Evolutionary conservation across 2,113 vertebrate species (phyloP).

Genomic region (Procavia capensis): DNA sequence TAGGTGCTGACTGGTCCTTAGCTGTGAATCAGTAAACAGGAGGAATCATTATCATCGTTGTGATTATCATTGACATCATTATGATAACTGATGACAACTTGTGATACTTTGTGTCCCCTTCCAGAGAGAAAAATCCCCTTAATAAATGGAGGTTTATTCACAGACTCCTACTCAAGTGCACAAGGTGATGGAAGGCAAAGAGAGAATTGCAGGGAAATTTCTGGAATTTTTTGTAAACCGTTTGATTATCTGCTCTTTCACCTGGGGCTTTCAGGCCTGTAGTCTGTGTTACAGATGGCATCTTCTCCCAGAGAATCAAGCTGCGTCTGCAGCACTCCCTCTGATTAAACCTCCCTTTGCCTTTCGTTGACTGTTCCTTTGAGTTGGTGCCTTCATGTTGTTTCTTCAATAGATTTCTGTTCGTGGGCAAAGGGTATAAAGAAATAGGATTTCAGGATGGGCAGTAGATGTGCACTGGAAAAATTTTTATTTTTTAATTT

Average conservation of each 20-base stretch:
- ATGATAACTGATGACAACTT: neutral
- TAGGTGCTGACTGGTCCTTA: neutral
- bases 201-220: neutral
- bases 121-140: neutral
- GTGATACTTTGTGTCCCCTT: neutral
- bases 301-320: neutral
- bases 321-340: neutral
- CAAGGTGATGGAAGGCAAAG: slow-evolving; percentile 29
- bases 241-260: neutral
- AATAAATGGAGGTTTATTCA: slow-evolving; percentile 22
- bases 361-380: neutral
- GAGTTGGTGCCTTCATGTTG: neutral
- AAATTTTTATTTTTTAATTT: neutral
- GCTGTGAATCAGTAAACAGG: neutral
- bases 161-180: neutral
- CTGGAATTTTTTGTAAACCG: neutral
- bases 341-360: neutral
- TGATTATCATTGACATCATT: neutral
- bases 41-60: neutral
- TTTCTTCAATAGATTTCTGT: slow-evolving; percentile 25
- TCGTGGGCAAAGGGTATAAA: neutral
- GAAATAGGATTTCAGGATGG: slow-evolving; percentile 2
- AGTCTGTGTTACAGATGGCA: neutral
- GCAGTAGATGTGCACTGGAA: slow-evolving; percentile 12
- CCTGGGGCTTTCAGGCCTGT: neutral